Base-by-base conservation (phyloP, 2,113 vertebrate species). In the Euleptes europaea region DNA sequence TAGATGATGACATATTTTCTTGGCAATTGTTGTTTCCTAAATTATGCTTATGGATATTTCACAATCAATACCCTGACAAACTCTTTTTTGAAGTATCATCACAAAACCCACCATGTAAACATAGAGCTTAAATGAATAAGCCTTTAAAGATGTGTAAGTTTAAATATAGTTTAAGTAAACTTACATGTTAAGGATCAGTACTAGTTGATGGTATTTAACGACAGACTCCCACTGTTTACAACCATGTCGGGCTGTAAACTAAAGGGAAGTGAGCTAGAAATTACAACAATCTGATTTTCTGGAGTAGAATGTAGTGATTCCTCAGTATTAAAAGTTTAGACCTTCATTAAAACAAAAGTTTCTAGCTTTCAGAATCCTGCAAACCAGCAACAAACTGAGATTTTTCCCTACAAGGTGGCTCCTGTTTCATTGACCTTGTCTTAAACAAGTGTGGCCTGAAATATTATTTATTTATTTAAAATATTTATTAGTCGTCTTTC, bases 1-100 rank as follows among this genome's bases (percentile, higher is more conserved):
- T 23, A 89, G 91, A 91, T 90, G 90, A 89, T 88, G 89, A 88
- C 78, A 86, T 65, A 23, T 86, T 92, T 92, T 82, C 65, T 88
- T 72, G 42, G 70, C 86, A 90, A 78, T 88, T 86, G 78, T 88
- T 80, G 85, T 54, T 84, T 88, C 51, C 88, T 88, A 86, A 81
- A 86, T 82, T 78, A 66, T 35, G 26, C 40, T 47, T 72, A 44
- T 42, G 0, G 91, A 40, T 66, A 75, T 83, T 75, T 83, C 65
- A 69, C 23, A 78, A 84, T 78, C 65, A 33, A 70, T 49, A 70
- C 26, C 49, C 57, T 35, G 75, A 40, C 33, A 6, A 63, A 40
- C 15, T 72, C 38, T 1, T 8, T 42, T 35, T 49, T 75, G 19
- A 40, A 72, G 28, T 11, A 79, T 40, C 28, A 15, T 49, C 38